Percentiles rank a stretch among this genome's conserved stretches.
These are phyloP conservation scores for Heliconius charithonia DNA, from an alignment of 2,888 invertebrate species.

Conservation along the genomic window DNA sequence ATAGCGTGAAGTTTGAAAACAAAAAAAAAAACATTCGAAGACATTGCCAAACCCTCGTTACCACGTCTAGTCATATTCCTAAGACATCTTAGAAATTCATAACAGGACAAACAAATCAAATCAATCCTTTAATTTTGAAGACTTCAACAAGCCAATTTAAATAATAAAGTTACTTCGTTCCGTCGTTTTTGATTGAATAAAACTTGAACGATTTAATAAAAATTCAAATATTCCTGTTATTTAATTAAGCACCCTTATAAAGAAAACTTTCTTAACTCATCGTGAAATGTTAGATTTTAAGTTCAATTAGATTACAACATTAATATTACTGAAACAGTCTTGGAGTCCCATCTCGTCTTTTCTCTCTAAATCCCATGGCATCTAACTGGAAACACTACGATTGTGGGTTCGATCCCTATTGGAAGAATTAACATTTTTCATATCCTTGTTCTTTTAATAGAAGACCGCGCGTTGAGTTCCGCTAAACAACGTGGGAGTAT, in stretches of 20 bases:
- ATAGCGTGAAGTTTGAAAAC: too few relatives aligned
- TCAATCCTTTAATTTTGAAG: conserved; percentile 49
- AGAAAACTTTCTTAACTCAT: conserved; percentile 33
- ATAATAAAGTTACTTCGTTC: conserved; percentile 69
- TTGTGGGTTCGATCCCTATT: neutral
- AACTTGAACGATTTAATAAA: conserved; percentile 49
- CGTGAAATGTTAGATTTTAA: conserved; percentile 38
- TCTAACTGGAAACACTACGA: neutral
- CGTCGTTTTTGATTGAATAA: conserved; percentile 53
- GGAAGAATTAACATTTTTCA: neutral
- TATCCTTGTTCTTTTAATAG: neutral
- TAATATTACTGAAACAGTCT: neutral
- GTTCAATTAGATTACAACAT: neutral
- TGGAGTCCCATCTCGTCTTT: neutral
- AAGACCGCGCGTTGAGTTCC: neutral
- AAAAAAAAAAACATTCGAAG: neutral
- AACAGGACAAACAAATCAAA: conserved; percentile 46
- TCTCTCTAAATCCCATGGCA: neutral
- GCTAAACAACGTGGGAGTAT: neutral
- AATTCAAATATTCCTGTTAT: conserved; percentile 53
- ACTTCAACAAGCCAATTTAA: conserved; percentile 69
- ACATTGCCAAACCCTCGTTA: neutral
- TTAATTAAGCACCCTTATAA: conserved; percentile 43
- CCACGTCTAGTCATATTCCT: neutral
- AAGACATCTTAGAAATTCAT: conserved; percentile 34